Conservation (phyloP, 2,888 invertebrate genomes). For the Rhaphigaster nebulosa region DNA sequence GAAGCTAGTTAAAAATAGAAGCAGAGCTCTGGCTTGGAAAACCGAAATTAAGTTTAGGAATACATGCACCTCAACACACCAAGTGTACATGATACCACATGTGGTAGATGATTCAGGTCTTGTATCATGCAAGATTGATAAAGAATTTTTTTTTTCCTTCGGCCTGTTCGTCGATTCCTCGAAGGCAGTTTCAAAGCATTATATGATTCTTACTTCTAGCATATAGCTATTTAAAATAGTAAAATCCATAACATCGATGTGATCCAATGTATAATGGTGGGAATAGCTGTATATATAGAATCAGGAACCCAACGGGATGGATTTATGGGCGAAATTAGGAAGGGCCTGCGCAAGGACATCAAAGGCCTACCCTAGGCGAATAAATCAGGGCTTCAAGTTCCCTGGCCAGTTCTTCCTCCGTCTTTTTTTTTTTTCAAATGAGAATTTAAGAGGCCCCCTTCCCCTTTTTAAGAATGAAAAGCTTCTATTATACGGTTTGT, state of each 20-base stretch:
- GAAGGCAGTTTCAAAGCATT: no score
- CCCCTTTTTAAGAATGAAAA: constrained; percentile 46
- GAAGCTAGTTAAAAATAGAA: no score
- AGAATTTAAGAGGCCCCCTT: constrained; percentile 47
- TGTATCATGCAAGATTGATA: no score
- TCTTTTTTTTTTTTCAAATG: constrained; percentile 44
- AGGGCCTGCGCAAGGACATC: constrained; percentile 43
- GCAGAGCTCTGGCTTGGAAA: no score
- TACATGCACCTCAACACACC: no score
- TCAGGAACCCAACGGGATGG: neutral
- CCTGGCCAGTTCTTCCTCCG: neutral
- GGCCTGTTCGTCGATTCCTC: no score
- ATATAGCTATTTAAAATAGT: neutral
- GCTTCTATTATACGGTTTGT: constrained; percentile 50
- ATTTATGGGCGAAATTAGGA: constrained; percentile 44
- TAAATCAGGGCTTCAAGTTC: constrained; percentile 43
- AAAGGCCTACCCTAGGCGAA: constrained; percentile 25
- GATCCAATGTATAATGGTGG: neutral
- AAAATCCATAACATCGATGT: neutral
- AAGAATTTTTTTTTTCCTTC: no score
- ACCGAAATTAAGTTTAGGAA: no score
- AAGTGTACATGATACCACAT: no score
- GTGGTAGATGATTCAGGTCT: no score
- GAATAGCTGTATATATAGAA: neutral
- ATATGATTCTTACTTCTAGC: no score